Conservation (phyloP, 1,140 invertebrate species). For the Pachypsylla venusta region DNA sequence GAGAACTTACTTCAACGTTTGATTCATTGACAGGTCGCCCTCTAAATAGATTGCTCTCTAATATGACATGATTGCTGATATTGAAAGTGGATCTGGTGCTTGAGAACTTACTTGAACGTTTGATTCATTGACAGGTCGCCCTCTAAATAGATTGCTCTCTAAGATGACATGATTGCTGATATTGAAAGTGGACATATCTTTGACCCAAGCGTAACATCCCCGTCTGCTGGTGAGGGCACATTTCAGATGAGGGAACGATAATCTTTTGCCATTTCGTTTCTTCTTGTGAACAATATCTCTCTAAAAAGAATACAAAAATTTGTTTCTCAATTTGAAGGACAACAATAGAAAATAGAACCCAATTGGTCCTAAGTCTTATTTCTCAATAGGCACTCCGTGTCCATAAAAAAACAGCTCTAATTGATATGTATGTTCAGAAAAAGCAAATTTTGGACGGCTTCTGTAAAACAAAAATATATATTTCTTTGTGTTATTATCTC, state of each 20-base stretch:
- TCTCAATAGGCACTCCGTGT: too few species aligned
- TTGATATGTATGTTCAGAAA: too few species aligned
- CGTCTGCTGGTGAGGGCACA: slow-evolving; percentile 43
- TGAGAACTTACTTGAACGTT: slow-evolving; percentile 58
- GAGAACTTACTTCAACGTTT: slow-evolving; percentile 58
- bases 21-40: slow-evolving; percentile 48
- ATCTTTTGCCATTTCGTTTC: slow-evolving; percentile 18
- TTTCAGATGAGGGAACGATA: slow-evolving; percentile 37
- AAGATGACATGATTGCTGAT: slow-evolving; percentile 54
- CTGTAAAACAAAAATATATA: too few species aligned
- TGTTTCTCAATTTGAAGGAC: not conserved
- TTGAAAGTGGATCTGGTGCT: too few species aligned
- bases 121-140: slow-evolving; percentile 46
- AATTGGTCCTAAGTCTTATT: too few species aligned
- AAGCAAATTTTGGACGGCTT: too few species aligned
- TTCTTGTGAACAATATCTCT: slow-evolving; percentile 25
- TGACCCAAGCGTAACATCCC: slow-evolving; percentile 49
- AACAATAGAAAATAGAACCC: not conserved
- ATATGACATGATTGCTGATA: slow-evolving; percentile 52
- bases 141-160: slow-evolving; percentile 42
- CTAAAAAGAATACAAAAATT: slow-evolving; percentile 19
- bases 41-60: slow-evolving; percentile 42
- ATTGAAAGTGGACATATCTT: slow-evolving; percentile 37
- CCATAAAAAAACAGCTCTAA: too few species aligned
- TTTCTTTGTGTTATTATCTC: too few species aligned